phyloP scores from a whole-genome alignment of 2,888 invertebrate genomes.

The Ochropleura leucogaster region DNA sequence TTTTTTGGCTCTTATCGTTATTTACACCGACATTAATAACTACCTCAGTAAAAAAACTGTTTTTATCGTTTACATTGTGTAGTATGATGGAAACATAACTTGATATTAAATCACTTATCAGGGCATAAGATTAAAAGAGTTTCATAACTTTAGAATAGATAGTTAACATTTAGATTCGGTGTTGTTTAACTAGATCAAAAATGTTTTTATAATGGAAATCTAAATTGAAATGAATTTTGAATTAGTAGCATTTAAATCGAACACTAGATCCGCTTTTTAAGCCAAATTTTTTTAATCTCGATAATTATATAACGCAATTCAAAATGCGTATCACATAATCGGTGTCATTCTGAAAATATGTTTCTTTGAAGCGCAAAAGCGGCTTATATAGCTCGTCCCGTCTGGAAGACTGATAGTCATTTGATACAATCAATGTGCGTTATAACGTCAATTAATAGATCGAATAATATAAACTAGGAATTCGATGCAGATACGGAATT shows the following conservation, averaged over 20 bases:
- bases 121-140: constrained; percentile 7
- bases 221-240: background rate
- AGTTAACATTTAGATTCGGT: background rate
- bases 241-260: background rate
- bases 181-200: background rate
- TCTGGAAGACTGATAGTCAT: background rate
- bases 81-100: constrained; percentile 2
- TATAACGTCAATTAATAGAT: constrained; percentile 16
- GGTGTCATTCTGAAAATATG: background rate
- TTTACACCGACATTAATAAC: constrained; percentile 26
- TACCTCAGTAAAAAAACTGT: background rate
- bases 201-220: background rate
- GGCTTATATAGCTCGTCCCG: background rate
- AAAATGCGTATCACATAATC: too few species aligned
- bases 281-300: background rate
- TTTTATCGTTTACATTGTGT: constrained; percentile 16
- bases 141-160: constrained; percentile 1
- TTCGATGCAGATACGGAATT: constrained; percentile 16
- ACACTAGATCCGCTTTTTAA: background rate
- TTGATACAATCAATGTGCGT: constrained; percentile 12
- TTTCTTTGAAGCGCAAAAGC: background rate
- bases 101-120: constrained; percentile 21
- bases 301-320: background rate
- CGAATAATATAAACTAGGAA: constrained; percentile 19
- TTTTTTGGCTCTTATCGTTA: constrained; percentile 40